Percentiles rank a stretch among this genome's conserved stretches.
These are phyloP conservation scores for Corythoichthys haematopterus DNA, from an alignment of 2,113 vertebrate genomes.

Conservation along the genomic window DNA sequence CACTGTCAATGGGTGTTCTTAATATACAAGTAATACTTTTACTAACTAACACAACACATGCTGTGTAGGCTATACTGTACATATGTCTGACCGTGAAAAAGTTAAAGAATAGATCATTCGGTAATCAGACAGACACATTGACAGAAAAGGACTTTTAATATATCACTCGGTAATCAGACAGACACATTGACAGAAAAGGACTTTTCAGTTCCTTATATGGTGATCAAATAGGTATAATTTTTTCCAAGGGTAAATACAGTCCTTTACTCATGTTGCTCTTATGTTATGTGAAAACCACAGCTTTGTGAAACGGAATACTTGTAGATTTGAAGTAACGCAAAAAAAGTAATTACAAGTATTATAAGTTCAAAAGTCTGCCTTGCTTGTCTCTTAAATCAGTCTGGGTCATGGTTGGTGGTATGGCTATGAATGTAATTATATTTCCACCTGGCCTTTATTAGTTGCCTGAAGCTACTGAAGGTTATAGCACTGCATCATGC, in stretches of 20 bases:
- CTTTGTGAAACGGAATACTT: slow-evolving; percentile 23
- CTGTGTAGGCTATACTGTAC: no score
- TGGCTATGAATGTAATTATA: slow-evolving; percentile 64
- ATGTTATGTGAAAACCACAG: not conserved
- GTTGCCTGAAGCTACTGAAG: slow-evolving; percentile 50
- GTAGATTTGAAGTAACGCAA: not conserved
- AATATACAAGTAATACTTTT: no score
- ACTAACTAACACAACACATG: no score
- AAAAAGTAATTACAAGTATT: slow-evolving; percentile 7
- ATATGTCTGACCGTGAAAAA: no score
- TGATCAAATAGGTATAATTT: not conserved
- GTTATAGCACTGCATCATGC: slow-evolving; percentile 48
- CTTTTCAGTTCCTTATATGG: not conserved
- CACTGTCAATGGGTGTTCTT: no score
- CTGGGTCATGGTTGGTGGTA: slow-evolving; percentile 55
- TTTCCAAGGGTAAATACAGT: not conserved
- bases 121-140: no score
- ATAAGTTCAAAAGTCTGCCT: slow-evolving; percentile 40
- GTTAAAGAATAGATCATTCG: no score
- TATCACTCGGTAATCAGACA: no score
- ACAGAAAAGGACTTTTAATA: no score
- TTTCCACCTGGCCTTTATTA: slow-evolving; percentile 63
- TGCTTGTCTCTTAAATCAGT: slow-evolving; percentile 62
- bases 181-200: no score
- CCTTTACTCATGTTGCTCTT: not conserved